Conservation (phyloP, 2,888 invertebrate genomes). For the Lycocerus yunnanus region DNA sequence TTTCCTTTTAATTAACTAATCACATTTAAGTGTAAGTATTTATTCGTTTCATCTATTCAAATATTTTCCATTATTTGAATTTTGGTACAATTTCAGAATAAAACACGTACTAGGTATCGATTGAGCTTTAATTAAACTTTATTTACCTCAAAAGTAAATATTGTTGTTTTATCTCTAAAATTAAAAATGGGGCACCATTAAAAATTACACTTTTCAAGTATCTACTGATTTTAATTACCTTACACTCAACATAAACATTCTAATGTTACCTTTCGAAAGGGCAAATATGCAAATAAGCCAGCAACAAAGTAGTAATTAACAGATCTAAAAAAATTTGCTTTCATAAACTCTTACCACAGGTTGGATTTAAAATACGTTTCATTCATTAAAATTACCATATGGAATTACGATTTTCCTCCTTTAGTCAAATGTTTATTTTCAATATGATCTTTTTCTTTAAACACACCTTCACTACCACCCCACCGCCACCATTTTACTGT, state of each 20-base stretch:
- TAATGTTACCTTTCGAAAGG: background rate
- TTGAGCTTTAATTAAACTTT: slow-evolving; percentile 5
- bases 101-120: slow-evolving; percentile 6
- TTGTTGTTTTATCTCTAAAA: background rate
- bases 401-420: slow-evolving; percentile 14
- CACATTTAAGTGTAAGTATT: background rate
- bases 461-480: slow-evolving; percentile 7
- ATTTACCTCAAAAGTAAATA: background rate
- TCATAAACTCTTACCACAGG: slow-evolving; percentile 12
- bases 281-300: background rate
- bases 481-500: slow-evolving; percentile 14
- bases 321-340: background rate
- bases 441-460: slow-evolving; percentile 10
- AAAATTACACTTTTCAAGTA: background rate
- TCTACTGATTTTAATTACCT: background rate
- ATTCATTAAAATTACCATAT: slow-evolving; percentile 14
- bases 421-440: slow-evolving; percentile 14
- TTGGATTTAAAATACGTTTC: background rate
- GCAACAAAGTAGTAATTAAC: background rate
- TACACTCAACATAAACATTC: background rate
- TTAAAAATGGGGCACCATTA: background rate
- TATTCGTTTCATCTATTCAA: background rate
- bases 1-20: background rate
- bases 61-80: background rate
- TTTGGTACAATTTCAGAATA: background rate